Evolutionary conservation across 92 coral and sea anemone genomes (phyloP).

Genomic region (Porites lobata): DNA sequence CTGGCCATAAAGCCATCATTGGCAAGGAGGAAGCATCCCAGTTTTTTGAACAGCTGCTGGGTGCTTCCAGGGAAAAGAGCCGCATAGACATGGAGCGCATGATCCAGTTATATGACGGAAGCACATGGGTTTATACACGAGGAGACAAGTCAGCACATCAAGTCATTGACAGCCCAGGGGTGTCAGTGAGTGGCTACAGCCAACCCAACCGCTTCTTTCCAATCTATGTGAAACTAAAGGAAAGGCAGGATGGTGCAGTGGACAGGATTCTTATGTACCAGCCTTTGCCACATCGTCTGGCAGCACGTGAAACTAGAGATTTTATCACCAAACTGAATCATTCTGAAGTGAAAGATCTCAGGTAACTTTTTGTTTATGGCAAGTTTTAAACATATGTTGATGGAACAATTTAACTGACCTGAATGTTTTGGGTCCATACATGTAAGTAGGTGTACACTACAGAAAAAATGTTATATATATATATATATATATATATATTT

Average conservation of each 20-base stretch:
- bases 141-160: constrained; percentile 33
- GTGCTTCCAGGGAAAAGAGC: constrained; percentile 29
- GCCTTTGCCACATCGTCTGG: constrained; percentile 55
- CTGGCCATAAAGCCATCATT: constrained; percentile 33
- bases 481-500: too few species aligned
- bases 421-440: too few species aligned
- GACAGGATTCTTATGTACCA: constrained; percentile 56
- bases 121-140: constrained; percentile 45
- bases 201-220: constrained; percentile 46
- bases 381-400: not conserved
- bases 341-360: constrained; percentile 44
- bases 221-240: constrained; percentile 34
- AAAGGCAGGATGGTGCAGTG: constrained; percentile 66
- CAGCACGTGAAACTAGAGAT: constrained; percentile 28
- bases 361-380: constrained; percentile 26
- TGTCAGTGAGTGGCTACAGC: constrained; percentile 26
- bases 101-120: constrained; percentile 37
- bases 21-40: constrained; percentile 39
- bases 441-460: too few species aligned
- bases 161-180: constrained; percentile 27
- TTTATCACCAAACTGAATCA: constrained; percentile 10
- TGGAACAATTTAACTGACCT: too few species aligned
- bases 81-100: constrained; percentile 28
- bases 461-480: too few species aligned
- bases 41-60: constrained; percentile 30